Evolutionary conservation across 1,140 invertebrate species (phyloP).

Genomic region (Papilio dardanus): DNA sequence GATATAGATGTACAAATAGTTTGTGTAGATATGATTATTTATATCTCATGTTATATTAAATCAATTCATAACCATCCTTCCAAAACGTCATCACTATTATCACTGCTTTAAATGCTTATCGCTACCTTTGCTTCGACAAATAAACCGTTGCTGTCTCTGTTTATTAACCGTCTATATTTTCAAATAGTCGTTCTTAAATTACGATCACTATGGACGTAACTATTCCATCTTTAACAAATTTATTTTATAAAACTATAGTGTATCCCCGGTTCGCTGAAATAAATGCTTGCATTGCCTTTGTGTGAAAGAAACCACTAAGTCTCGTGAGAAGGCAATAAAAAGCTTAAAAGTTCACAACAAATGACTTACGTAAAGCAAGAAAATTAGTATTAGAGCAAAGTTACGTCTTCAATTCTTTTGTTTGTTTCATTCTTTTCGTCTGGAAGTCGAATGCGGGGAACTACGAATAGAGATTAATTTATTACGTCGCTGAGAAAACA

Average conservation of each 20-base stretch:
- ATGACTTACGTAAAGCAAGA: constrained; percentile 36
- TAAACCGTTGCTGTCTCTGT: neutral
- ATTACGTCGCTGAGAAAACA: constrained; percentile 75
- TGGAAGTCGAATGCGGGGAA: constrained; percentile 36
- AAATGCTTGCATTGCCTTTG: constrained; percentile 18
- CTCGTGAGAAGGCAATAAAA: constrained; percentile 25
- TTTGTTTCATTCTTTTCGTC: constrained; percentile 50
- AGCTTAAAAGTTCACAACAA: constrained; percentile 33
- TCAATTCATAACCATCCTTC: too few relatives aligned
- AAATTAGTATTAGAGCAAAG: constrained; percentile 39
- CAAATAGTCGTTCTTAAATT: neutral
- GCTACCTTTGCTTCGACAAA: neutral
- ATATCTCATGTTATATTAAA: too few relatives aligned
- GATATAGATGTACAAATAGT: too few relatives aligned
- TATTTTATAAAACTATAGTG: neutral
- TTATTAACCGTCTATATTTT: neutral
- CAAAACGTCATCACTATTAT: too few relatives aligned
- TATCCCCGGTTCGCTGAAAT: neutral
- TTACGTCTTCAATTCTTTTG: constrained; percentile 49
- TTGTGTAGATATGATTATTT: too few relatives aligned
- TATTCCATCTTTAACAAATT: too few relatives aligned
- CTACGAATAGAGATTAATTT: constrained; percentile 78
- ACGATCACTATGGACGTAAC: neutral
- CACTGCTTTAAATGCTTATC: neutral
- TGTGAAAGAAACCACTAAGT: constrained; percentile 22